These are phyloP conservation scores for Mareca strepera DNA, from an alignment of 2,797 vertebrate species.

Conservation along the genomic window DNA sequence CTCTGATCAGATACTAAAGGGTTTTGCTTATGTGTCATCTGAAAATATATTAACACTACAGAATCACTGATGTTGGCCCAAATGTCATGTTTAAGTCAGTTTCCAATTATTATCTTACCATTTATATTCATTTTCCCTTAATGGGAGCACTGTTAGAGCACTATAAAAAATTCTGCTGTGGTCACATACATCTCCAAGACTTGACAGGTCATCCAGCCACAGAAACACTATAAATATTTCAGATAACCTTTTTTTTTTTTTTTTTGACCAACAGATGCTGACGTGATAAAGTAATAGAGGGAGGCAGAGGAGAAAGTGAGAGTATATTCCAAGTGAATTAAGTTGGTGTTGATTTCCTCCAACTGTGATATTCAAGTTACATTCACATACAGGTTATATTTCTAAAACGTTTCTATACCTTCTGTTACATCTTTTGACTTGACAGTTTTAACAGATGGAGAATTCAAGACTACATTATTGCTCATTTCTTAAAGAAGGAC, in stretches of 20 bases:
- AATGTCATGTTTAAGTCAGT: neutral
- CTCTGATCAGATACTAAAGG: neutral
- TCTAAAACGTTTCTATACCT: neutral
- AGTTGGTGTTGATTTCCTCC: neutral
- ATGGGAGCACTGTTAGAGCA: neutral
- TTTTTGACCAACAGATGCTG: neutral
- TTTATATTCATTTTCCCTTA: conserved; percentile 34
- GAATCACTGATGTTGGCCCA: neutral
- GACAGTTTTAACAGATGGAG: neutral
- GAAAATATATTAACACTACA: neutral
- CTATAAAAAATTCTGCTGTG: neutral
- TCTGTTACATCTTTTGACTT: neutral
- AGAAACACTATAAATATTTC: neutral
- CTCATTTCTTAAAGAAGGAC: neutral
- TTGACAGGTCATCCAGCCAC: neutral
- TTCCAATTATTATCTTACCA: conserved; percentile 18
- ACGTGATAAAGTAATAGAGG: neutral
- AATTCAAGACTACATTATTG: neutral
- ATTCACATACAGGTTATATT: neutral
- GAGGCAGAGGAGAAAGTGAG: neutral
- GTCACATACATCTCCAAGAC: neutral
- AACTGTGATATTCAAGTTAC: neutral
- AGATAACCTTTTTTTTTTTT: neutral
- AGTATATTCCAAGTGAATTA: neutral
- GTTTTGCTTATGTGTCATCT: neutral